Evolutionary conservation across 2,888 invertebrate species (phyloP).

Genomic region (Lumbricus terrestris): DNA sequence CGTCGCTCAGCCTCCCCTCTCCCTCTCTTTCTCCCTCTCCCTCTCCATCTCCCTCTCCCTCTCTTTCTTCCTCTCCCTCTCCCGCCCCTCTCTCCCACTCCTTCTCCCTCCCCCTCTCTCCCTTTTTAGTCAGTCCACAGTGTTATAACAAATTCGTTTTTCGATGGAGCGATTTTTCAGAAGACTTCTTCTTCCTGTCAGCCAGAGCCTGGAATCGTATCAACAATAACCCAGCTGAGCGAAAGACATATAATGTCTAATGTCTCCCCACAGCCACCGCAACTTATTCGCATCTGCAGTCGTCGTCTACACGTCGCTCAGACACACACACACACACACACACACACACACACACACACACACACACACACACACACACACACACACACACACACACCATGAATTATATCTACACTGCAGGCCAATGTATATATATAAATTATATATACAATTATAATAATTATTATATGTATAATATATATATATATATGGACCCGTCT

Average conservation of each 20-base stretch:
- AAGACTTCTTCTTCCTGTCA: constrained; percentile 3
- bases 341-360: too few species aligned
- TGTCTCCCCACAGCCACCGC: background rate
- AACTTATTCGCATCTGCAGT: background rate
- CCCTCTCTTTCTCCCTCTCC: too few species aligned
- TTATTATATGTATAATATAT: too few species aligned
- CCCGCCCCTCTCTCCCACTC: too few species aligned
- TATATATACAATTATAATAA: too few species aligned
- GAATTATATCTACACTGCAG: background rate
- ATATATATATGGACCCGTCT: background rate
- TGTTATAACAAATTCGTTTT: constrained; percentile 3
- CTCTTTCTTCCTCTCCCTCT: too few species aligned
- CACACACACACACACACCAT: background rate
- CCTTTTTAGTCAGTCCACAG: background rate
- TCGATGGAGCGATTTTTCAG: constrained; percentile 3
- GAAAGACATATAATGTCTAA: background rate
- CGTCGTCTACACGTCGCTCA: too few species aligned
- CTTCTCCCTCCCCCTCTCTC: too few species aligned
- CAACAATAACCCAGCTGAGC: background rate
- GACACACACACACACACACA: too few species aligned
- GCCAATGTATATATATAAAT: background rate
- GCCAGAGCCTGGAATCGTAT: background rate
- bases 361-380: too few species aligned
- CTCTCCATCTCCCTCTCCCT: too few species aligned
- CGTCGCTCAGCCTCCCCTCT: background rate